A percentile compares a stretch with the other conserved stretches of the same genome.
Conservation (phyloP, 2,888 invertebrate species). For the Nineta flava region DNA sequence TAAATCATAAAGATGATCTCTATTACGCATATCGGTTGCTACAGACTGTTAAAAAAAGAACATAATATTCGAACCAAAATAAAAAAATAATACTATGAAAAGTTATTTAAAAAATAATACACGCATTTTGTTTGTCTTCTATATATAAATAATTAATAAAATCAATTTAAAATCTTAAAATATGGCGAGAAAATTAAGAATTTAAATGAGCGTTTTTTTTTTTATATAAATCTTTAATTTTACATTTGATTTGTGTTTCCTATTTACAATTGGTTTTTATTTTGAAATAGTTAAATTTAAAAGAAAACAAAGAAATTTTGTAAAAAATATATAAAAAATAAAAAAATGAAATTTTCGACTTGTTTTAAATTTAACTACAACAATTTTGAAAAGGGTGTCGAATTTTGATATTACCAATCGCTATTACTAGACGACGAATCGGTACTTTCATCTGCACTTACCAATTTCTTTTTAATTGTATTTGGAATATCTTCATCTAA, state of each 20-base stretch:
- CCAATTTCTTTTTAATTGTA: constrained; percentile 33
- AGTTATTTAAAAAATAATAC: constrained; percentile 13
- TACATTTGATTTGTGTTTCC: neutral
- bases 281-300: too few relatives aligned
- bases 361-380: too few relatives aligned
- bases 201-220: neutral
- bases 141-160: neutral
- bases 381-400: too few relatives aligned
- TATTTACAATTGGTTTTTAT: too few relatives aligned
- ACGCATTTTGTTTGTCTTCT: constrained; percentile 8
- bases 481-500: constrained; percentile 38
- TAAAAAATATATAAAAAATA: too few relatives aligned
- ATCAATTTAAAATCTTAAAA: neutral
- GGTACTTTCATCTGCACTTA: constrained; percentile 22
- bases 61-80: constrained; percentile 15
- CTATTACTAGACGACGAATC: neutral
- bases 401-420: neutral
- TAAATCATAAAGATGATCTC: constrained; percentile 32
- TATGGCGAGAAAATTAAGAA: too few relatives aligned
- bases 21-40: constrained; percentile 33
- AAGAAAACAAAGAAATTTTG: too few relatives aligned
- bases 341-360: too few relatives aligned
- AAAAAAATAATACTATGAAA: constrained; percentile 14
- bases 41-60: constrained; percentile 28
- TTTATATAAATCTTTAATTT: neutral